A percentile compares a stretch with the other conserved stretches of the same genome.
Conservation (phyloP, 2,113 vertebrate species). For the Dicerorhinus sumatrensis region DNA sequence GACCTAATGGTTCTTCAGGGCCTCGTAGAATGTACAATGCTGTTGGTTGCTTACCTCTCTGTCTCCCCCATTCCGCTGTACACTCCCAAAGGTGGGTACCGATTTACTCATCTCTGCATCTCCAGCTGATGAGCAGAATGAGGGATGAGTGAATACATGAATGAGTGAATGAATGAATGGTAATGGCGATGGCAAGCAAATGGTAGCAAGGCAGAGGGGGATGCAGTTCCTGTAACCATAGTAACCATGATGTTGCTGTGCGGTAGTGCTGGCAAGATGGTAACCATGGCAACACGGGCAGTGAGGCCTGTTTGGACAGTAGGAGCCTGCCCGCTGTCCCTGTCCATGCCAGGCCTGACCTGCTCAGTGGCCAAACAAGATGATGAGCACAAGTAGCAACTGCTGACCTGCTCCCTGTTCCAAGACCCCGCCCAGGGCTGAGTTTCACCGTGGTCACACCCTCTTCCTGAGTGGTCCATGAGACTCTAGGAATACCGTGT, state of each 20-base stretch:
- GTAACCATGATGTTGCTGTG: conserved; percentile 57
- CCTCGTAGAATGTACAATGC: background rate
- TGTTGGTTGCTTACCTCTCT: background rate
- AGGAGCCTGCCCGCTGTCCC: background rate
- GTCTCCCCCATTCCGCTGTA: background rate
- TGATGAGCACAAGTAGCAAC: background rate
- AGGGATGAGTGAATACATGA: background rate
- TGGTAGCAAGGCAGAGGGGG: background rate
- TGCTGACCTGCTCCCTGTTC: background rate
- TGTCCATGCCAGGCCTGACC: background rate
- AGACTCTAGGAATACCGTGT: background rate
- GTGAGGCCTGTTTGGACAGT: background rate
- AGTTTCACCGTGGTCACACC: background rate
- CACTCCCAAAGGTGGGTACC: background rate
- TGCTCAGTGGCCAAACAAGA: background rate
- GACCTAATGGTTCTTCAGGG: background rate
- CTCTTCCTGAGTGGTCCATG: background rate
- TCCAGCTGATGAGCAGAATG: background rate
- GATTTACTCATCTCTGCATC: background rate
- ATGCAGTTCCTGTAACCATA: conserved; percentile 53
- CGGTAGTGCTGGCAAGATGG: conserved; percentile 60
- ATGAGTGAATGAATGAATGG: background rate
- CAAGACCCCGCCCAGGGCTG: background rate
- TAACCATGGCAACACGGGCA: conserved; percentile 72
- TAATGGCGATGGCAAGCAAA: conserved; percentile 1